Conservation (phyloP, 1,140 invertebrate genomes). For the Papilio glaucus region DNA sequence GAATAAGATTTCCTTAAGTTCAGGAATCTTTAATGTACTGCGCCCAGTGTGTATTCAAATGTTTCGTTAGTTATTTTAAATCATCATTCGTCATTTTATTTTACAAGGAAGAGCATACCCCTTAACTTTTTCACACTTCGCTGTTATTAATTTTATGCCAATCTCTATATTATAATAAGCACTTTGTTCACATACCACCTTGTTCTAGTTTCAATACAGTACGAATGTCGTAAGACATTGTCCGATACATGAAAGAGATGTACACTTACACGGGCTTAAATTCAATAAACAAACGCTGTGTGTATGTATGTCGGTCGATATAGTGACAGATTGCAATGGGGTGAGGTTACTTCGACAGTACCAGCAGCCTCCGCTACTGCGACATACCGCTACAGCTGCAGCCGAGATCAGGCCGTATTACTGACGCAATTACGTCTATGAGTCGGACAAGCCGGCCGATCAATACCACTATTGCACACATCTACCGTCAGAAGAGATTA, state of each 20-base stretch:
- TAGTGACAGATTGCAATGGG: conserved; percentile 35
- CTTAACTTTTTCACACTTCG: too few relatives aligned
- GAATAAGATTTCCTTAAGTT: too few relatives aligned
- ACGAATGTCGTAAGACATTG: not conserved
- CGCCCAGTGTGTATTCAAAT: too few relatives aligned
- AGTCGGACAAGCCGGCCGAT: not conserved
- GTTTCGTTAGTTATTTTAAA: too few relatives aligned
- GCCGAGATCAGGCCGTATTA: conserved; percentile 42
- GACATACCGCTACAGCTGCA: conserved; percentile 65
- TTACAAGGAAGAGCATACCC: too few relatives aligned
- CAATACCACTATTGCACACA: not conserved
- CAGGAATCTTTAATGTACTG: too few relatives aligned
- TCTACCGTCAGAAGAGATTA: not conserved
- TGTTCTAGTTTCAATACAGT: not conserved
- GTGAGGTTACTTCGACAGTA: conserved; percentile 32
- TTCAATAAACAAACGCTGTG: conserved; percentile 26
- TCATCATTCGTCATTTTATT: too few relatives aligned
- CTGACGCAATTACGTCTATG: conserved; percentile 6
- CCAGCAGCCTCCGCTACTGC: conserved; percentile 63
- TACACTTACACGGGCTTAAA: not conserved
- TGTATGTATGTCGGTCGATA: conserved; percentile 42
- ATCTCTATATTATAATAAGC: not conserved
- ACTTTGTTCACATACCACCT: not conserved
- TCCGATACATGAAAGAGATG: not conserved
- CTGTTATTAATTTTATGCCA: too few relatives aligned